Conservation (phyloP, 2,797 vertebrate genomes). For the Acanthopagrus latus region DNA sequence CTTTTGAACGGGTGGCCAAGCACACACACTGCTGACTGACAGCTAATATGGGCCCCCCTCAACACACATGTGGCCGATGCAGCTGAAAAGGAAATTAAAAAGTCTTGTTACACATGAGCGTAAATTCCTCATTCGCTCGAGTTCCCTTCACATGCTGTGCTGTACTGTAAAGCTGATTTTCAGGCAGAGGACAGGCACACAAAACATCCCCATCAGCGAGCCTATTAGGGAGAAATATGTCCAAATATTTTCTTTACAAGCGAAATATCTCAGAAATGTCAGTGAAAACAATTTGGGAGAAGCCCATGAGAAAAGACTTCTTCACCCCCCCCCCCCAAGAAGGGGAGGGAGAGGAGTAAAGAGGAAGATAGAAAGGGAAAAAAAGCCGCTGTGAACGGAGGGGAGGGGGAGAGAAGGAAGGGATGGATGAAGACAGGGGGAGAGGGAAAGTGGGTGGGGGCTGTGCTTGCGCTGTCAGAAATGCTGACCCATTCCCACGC, state of each 20-base stretch:
- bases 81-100: conserved; percentile 30
- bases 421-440: conserved; percentile 33
- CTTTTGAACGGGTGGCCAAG: conserved; percentile 1
- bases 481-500: conserved; percentile 87
- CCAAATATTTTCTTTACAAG: conserved; percentile 82
- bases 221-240: conserved; percentile 74
- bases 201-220: conserved; percentile 56
- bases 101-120: background rate
- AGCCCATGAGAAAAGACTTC: conserved; percentile 80
- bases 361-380: conserved; percentile 47
- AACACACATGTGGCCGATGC: conserved; percentile 34
- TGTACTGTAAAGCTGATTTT: conserved; percentile 40
- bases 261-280: conserved; percentile 86
- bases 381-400: conserved; percentile 59
- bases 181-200: conserved; percentile 33
- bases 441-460: conserved; percentile 57
- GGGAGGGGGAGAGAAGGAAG: conserved; percentile 43
- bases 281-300: conserved; percentile 81
- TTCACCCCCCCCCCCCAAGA: conserved; percentile 62
- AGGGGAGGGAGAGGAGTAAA: conserved; percentile 37
- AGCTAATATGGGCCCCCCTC: conserved; percentile 24
- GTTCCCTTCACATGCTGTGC: background rate
- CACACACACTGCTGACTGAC: conserved; percentile 23
- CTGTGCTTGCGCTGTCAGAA: conserved; percentile 73
- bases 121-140: background rate